Percentiles rank a stretch among this genome's conserved stretches.
These are phyloP conservation scores for Scatophagus argus DNA, from an alignment of 2,113 vertebrate species.

Conservation along the genomic window DNA sequence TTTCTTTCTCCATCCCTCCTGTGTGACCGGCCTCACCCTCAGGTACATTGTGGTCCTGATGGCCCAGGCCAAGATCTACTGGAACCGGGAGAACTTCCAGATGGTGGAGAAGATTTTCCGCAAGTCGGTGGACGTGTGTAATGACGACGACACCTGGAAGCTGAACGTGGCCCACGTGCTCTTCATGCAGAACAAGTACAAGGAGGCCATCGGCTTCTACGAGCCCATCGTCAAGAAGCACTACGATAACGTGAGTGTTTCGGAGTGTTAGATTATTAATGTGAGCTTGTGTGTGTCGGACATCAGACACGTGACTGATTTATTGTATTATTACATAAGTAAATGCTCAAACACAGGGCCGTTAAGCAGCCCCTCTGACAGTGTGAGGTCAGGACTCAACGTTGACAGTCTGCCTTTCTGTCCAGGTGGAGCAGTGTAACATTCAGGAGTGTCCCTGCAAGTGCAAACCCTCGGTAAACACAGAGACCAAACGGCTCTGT, in stretches of 20 bases:
- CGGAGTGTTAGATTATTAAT: background rate
- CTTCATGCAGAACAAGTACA: constrained; percentile 98
- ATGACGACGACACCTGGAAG: constrained; percentile 94
- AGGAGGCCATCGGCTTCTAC: constrained; percentile 95
- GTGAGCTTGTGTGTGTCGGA: background rate
- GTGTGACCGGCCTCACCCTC: background rate
- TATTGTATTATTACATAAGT: background rate
- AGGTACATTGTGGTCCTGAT: constrained; percentile 93
- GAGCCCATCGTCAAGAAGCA: constrained; percentile 97
- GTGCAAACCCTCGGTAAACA: constrained; percentile 85
- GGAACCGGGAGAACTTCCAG: constrained; percentile 94
- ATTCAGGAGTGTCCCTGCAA: constrained; percentile 88
- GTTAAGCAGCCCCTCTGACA: background rate
- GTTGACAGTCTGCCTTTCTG: constrained; percentile 51
- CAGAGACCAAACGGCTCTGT: background rate
- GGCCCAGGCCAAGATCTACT: constrained; percentile 97
- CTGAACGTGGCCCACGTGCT: constrained; percentile 96
- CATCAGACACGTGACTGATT: background rate
- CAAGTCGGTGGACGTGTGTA: constrained; percentile 94
- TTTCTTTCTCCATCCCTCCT: too few relatives aligned
- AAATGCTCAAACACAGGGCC: background rate
- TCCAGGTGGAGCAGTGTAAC: constrained; percentile 88
- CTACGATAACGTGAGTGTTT: constrained; percentile 87
- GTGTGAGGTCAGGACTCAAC: background rate
- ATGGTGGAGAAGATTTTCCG: constrained; percentile 98